These are phyloP conservation scores for Cosmorhoe ocellata DNA, from an alignment of 2,888 invertebrate species.

Conservation along the genomic window DNA sequence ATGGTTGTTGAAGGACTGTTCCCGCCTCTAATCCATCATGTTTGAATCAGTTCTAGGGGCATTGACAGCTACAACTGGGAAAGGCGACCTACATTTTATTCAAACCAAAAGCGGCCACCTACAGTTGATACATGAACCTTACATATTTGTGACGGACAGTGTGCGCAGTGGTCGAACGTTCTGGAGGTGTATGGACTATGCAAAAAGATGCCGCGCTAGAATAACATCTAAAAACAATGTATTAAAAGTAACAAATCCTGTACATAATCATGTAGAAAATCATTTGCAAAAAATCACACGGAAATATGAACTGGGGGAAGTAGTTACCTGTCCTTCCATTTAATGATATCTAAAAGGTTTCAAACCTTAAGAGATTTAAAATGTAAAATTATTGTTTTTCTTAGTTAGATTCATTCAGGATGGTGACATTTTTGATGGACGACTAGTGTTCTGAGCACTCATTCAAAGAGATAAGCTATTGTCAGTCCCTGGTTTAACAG, in stretches of 20 bases:
- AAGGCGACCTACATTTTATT: slow-evolving; percentile 75
- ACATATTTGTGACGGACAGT: slow-evolving; percentile 78
- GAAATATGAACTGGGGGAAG: slow-evolving; percentile 73
- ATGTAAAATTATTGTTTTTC: too few species aligned
- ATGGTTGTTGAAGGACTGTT: background rate
- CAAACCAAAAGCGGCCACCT: slow-evolving; percentile 78
- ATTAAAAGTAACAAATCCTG: slow-evolving; percentile 70
- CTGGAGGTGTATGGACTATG: slow-evolving; percentile 79
- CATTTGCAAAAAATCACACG: slow-evolving; percentile 70
- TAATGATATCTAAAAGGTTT: slow-evolving; percentile 34
- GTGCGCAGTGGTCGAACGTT: slow-evolving; percentile 76
- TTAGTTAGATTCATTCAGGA: too few species aligned
- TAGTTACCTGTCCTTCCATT: slow-evolving; percentile 72
- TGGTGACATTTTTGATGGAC: too few species aligned
- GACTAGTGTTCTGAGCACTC: too few species aligned
- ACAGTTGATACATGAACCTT: slow-evolving; percentile 74
- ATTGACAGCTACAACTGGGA: slow-evolving; percentile 51
- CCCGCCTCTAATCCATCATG: slow-evolving; percentile 6
- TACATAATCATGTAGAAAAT: slow-evolving; percentile 70
- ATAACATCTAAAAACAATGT: slow-evolving; percentile 77
- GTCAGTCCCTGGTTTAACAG: too few species aligned
- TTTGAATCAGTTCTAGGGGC: slow-evolving; percentile 60
- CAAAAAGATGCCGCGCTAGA: slow-evolving; percentile 74
- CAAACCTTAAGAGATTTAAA: background rate
- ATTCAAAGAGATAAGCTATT: too few species aligned